Percentiles rank a stretch among this genome's conserved stretches.
Evolutionary conservation across 53 echinoderm and acorn worm species (phyloP).

Genomic region (Zoroaster sp.): DNA sequence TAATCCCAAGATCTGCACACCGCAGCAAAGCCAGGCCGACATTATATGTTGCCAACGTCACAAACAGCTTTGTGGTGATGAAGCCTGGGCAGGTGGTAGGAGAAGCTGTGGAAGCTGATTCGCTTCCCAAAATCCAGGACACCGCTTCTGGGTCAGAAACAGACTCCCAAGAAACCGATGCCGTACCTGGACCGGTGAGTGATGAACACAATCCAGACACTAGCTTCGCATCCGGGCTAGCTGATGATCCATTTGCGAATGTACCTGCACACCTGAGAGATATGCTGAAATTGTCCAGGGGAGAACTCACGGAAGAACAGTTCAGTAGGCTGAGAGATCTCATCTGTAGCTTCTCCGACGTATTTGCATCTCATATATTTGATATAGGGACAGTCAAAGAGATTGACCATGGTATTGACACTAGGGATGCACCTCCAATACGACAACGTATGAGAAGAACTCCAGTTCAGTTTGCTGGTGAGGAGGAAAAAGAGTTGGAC

Average conservation of each 20-base stretch:
- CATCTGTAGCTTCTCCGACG: constrained; percentile 2
- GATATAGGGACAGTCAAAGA: constrained; percentile 3
- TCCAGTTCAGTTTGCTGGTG: constrained; percentile 36
- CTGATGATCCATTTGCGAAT: too few species aligned
- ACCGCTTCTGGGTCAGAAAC: constrained; percentile 7
- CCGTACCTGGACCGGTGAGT: neutral
- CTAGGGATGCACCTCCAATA: constrained; percentile 33
- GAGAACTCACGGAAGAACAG: neutral
- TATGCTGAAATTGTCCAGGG: too few species aligned
- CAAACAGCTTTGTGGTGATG: constrained; percentile 11
- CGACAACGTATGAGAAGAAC: constrained; percentile 27
- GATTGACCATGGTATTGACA: constrained; percentile 38
- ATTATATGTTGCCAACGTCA: constrained; percentile 12
- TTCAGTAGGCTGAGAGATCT: neutral
- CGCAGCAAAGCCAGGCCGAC: neutral
- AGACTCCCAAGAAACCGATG: neutral
- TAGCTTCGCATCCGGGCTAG: too few species aligned
- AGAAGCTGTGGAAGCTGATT: constrained; percentile 4
- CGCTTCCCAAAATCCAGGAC: neutral
- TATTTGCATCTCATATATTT: constrained; percentile 1
- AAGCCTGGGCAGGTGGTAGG: constrained; percentile 13
- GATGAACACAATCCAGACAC: neutral
- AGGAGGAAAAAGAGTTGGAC: constrained; percentile 43
- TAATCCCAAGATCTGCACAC: constrained; percentile 16
- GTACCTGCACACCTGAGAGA: too few species aligned